phyloP scores from a whole-genome alignment of 2,797 vertebrate species.

The Brotula barbata region DNA sequence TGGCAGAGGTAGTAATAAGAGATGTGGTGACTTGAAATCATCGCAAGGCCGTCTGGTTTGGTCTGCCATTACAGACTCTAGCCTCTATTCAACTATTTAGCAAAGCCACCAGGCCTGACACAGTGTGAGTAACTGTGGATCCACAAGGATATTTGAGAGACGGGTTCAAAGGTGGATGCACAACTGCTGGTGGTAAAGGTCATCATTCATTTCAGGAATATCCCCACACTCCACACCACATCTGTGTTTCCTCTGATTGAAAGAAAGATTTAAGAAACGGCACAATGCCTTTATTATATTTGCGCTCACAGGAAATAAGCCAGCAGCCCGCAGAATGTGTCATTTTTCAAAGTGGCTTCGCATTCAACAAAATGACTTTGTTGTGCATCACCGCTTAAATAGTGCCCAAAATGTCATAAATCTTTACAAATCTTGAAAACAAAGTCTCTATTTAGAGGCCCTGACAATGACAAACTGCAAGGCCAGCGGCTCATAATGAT shows the following conservation, averaged over 20 bases:
- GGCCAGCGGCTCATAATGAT: slow-evolving; percentile 74
- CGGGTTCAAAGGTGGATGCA: slow-evolving; percentile 46
- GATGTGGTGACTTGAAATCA: slow-evolving; percentile 4
- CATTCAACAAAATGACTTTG: slow-evolving; percentile 76
- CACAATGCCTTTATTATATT: slow-evolving; percentile 65
- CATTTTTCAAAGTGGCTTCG: slow-evolving; percentile 70
- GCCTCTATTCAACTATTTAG: slow-evolving; percentile 24
- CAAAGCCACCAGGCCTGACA: slow-evolving; percentile 8
- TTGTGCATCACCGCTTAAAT: slow-evolving; percentile 74
- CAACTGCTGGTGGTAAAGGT: slow-evolving; percentile 51
- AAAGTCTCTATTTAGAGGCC: slow-evolving; percentile 77
- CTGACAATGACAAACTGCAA: slow-evolving; percentile 78
- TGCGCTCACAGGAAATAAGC: slow-evolving; percentile 56
- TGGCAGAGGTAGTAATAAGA: slow-evolving; percentile 17
- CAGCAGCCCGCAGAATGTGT: slow-evolving; percentile 58
- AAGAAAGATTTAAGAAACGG: slow-evolving; percentile 37
- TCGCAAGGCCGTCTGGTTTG: slow-evolving; percentile 1
- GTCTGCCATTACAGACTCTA: slow-evolving; percentile 19
- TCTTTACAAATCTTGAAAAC: slow-evolving; percentile 76
- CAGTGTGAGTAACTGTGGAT: not conserved
- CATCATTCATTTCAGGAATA: slow-evolving; percentile 53
- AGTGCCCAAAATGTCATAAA: slow-evolving; percentile 73
- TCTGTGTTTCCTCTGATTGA: slow-evolving; percentile 50
- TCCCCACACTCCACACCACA: slow-evolving; percentile 40
- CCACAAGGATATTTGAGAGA: slow-evolving; percentile 27